Evolutionary conservation across 2,797 vertebrate species (phyloP).

Genomic region (Artibeus lituratus): DNA sequence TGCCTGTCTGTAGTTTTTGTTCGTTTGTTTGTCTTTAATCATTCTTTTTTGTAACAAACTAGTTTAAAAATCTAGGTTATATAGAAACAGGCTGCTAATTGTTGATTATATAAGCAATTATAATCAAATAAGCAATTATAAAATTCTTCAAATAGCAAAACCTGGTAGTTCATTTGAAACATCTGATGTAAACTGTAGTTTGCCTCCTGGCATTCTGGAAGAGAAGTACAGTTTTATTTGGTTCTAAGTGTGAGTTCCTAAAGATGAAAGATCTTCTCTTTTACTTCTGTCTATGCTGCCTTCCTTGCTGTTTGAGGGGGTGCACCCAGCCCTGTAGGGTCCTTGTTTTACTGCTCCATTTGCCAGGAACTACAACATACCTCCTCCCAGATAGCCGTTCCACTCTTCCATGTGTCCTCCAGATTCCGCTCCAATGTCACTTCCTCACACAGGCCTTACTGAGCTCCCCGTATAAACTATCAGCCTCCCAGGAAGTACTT

Average conservation of each 20-base stretch:
- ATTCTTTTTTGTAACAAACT: background rate
- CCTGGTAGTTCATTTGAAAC: background rate
- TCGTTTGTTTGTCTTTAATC: background rate
- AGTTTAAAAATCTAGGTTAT: background rate
- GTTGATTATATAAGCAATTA: background rate
- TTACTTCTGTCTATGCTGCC: background rate
- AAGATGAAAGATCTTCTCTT: background rate
- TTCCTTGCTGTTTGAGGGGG: constrained; percentile 38
- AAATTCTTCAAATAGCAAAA: constrained; percentile 26
- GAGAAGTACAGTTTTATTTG: background rate
- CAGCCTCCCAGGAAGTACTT: background rate
- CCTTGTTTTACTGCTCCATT: background rate
- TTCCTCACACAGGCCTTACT: background rate
- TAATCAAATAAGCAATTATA: background rate
- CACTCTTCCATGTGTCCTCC: background rate
- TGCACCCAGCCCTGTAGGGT: background rate
- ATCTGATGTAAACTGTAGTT: background rate
- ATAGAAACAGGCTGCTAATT: background rate
- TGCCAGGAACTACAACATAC: background rate
- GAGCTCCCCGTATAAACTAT: background rate
- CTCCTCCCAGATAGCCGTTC: background rate
- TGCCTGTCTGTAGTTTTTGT: background rate
- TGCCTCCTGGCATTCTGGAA: background rate
- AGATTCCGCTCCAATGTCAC: background rate
- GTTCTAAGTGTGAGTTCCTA: background rate